phyloP scores from a whole-genome alignment of 2,888 invertebrate species.

The Micoletzkya japonica region DNA sequence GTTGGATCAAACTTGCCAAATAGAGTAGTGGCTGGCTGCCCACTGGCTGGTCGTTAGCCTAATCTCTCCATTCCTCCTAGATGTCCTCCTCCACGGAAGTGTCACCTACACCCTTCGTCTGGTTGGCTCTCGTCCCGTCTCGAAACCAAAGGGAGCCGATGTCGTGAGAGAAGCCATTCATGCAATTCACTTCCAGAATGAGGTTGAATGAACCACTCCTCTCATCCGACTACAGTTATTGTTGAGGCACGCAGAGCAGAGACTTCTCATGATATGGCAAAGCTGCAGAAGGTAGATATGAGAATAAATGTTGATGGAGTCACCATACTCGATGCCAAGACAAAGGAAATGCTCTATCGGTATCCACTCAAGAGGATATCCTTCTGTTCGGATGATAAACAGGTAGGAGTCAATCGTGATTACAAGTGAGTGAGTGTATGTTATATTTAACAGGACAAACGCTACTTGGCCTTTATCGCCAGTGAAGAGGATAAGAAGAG shows the following conservation, averaged over 20 bases:
- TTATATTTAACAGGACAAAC: conserved; percentile 17
- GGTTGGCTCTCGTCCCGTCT: conserved; percentile 90
- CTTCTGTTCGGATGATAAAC: conserved; percentile 96
- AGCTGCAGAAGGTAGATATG: conserved; percentile 79
- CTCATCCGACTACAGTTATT: not conserved
- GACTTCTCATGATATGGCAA: conserved; percentile 82
- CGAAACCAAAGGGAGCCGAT: conserved; percentile 94
- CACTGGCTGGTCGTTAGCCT: no score
- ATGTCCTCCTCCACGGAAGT: conserved; percentile 88
- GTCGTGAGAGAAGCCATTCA: conserved; percentile 96
- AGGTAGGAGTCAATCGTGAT: conserved; percentile 64
- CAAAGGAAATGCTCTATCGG: conserved; percentile 79
- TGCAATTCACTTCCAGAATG: conserved; percentile 72
- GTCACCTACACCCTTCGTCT: conserved; percentile 97
- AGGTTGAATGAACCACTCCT: conserved; percentile 31
- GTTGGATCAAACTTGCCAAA: no score
- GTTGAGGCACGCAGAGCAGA: conserved; percentile 77
- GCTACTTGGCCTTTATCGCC: conserved; percentile 21
- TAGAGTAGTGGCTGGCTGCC: no score
- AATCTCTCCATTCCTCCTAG: no score
- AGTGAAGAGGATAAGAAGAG: conserved; percentile 27
- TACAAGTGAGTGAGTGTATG: not conserved
- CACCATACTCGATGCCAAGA: conserved; percentile 80
- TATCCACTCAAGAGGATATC: conserved; percentile 96
- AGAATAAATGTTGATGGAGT: conserved; percentile 97